phyloP scores from a whole-genome alignment of 2,113 vertebrate genomes.

The Heterocephalus glaber region DNA sequence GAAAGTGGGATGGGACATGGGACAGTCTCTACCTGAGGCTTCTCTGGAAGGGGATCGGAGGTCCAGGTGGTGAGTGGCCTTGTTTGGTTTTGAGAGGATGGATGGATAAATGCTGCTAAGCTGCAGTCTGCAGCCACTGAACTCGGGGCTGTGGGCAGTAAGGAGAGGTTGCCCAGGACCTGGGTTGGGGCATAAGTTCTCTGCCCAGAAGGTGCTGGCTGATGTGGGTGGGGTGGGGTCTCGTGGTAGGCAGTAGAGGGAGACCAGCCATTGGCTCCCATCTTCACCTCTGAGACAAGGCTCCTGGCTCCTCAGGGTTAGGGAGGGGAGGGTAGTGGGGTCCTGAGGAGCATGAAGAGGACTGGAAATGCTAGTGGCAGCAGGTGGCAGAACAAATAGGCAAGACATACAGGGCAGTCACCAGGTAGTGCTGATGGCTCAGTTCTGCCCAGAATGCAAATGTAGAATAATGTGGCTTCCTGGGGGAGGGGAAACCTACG shows the following conservation, averaged over 20 bases:
- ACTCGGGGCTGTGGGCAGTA: no score
- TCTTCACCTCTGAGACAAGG: not conserved
- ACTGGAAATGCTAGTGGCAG: not conserved
- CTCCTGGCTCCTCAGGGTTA: not conserved
- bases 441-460: rapidly evolving
- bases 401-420: no score
- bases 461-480: rapidly evolving
- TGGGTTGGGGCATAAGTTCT: not conserved
- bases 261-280: not conserved
- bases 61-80: not conserved
- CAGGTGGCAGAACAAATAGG: not conserved
- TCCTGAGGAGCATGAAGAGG: not conserved
- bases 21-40: not conserved
- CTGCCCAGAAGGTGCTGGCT: not conserved
- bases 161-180: no score
- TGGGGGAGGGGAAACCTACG: no score
- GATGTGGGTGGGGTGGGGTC: rapidly evolving
- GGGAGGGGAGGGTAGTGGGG: rapidly evolving
- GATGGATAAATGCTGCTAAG: no score
- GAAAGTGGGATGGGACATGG: not conserved
- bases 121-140: not conserved
- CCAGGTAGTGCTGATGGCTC: not conserved
- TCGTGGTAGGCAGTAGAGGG: rapidly evolving
- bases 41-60: not conserved
- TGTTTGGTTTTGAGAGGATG: not conserved